These are phyloP conservation scores for Mionectes macconnelli DNA, from an alignment of 2,113 vertebrate species.

Conservation along the genomic window DNA sequence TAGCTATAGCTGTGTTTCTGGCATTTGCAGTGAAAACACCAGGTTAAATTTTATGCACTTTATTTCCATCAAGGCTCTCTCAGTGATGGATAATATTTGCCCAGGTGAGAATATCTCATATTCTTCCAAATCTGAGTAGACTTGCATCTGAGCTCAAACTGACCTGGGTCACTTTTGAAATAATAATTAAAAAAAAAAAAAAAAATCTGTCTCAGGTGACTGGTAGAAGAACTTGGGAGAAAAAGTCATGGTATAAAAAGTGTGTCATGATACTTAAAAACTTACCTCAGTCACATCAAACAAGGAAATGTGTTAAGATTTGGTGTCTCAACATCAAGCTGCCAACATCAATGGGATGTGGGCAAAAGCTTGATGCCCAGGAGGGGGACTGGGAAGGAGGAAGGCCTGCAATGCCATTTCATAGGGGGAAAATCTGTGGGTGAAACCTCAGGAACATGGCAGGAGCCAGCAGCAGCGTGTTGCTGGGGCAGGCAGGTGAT, in stretches of 20 bases:
- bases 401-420: not conserved
- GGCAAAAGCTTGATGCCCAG: not conserved
- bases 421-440: not conserved
- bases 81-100: not conserved
- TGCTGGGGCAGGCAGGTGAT: not conserved
- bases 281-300: not conserved
- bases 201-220: not conserved
- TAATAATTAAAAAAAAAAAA: not conserved
- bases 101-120: not conserved
- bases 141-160: not conserved
- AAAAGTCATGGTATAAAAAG: not conserved
- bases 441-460: not conserved
- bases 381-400: not conserved
- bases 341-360: accelerated
- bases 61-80: not conserved
- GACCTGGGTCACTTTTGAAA: not conserved
- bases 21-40: not conserved
- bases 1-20: not conserved
- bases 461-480: not conserved
- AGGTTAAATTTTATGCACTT: not conserved
- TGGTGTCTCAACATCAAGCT: not conserved
- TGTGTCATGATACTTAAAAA: not conserved
- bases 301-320: not conserved
- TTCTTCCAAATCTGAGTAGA: not conserved
- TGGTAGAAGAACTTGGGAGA: not conserved